Conservation (phyloP, 2,888 invertebrate genomes). For the Lycaena phlaeas region DNA sequence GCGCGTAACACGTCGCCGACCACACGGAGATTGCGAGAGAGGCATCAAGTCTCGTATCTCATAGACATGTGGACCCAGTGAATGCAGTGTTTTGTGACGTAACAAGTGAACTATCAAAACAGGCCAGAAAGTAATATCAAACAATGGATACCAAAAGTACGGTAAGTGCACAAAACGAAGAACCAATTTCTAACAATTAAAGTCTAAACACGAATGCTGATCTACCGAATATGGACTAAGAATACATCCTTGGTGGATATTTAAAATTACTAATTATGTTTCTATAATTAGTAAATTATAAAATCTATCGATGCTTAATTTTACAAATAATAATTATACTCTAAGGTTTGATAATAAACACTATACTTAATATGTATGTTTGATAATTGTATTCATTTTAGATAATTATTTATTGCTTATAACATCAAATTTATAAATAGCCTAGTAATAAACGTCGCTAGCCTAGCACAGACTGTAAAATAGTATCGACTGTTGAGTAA, state of each 20-base stretch:
- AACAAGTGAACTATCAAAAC: constrained; percentile 41
- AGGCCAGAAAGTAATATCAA: constrained; percentile 38
- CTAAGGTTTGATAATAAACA: background rate
- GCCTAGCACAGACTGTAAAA: too few relatives aligned
- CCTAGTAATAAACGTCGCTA: too few relatives aligned
- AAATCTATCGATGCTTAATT: background rate
- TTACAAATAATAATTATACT: background rate
- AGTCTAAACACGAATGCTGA: too few relatives aligned
- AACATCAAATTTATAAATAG: too few relatives aligned
- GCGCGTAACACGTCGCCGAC: constrained; percentile 59
- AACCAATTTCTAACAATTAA: background rate
- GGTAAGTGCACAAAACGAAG: constrained; percentile 40
- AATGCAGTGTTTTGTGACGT: constrained; percentile 67
- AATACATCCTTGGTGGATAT: constrained; percentile 1
- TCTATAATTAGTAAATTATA: background rate
- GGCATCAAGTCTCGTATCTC: constrained; percentile 34
- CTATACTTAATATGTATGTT: background rate
- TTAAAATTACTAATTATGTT: background rate
- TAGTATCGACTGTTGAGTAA: constrained; percentile 1
- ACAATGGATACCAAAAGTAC: constrained; percentile 65
- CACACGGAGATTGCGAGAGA: constrained; percentile 73
- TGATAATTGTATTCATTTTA: too few relatives aligned
- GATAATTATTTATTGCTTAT: too few relatives aligned
- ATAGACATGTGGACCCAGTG: constrained; percentile 64
- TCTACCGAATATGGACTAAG: background rate